Evolutionary conservation across 2,888 invertebrate species (phyloP), one percentile per base, ranked within the genome.

Genomic region (Chironomus riparius): DNA sequence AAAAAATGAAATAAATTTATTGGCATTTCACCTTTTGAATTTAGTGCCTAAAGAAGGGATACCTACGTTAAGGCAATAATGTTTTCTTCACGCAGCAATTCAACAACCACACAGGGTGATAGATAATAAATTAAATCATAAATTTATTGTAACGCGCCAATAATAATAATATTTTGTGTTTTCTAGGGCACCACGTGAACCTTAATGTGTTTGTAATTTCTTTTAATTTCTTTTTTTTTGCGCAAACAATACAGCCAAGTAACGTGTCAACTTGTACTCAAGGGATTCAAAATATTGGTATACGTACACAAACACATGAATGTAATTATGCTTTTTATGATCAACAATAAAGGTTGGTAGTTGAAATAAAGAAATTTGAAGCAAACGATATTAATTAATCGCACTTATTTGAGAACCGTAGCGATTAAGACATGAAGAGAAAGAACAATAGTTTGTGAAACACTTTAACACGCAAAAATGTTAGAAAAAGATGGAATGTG

Each of bases 51-150:
- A 24, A 13, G 65, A 22, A 12, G 65, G 21, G 65, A 24, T 65
- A 15, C 15, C n/a, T 56, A 50, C n/a, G 50, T 5, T 50, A 21
- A 24, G 21, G 13, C 18, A 65, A 65, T 65, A 24, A 24, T n/a
- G 24, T 65, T 65, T 65, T 15, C 15, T 65, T 73, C 72, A 56
- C 56, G 56, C 56, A 56, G 56, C 56, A 38, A 38, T 38, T 38
- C 38, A 38, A 38, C 38, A 38, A 10, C 38, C 38, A 38, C 38
- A 38, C 38, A 24, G 74, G 68, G 76, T 76, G 76, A 76, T 76
- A 76, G 76, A 76, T 76, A 76, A 76, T 76, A 76, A 76, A 76
- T 76, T 76, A 76, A 76, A 76, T 76, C 76, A 76, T 76, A 76
- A 76, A 76, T 76, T 76, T 73, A 73, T 76, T 68, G 69, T 56